These are phyloP conservation scores for Drosophila glabriapex DNA, from an alignment of 2,888 invertebrate genomes.

Conservation along the genomic window DNA sequence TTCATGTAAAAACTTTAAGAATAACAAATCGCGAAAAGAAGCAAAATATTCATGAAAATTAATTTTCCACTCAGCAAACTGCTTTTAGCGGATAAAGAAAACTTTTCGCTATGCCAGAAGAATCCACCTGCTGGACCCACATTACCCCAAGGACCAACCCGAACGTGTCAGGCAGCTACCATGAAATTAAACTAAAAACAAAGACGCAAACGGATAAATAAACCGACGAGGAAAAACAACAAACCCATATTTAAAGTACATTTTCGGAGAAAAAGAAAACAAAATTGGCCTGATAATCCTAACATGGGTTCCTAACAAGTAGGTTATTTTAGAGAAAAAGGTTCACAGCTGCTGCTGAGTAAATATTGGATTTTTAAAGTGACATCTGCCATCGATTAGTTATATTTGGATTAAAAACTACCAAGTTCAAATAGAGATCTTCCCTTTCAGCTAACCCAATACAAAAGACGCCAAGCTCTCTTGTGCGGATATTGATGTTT, in stretches of 20 bases:
- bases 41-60: conserved; percentile 41
- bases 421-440: not conserved
- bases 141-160: conserved; percentile 10
- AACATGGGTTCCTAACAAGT: conserved; percentile 23
- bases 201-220: conserved; percentile 50
- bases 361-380: conserved; percentile 27
- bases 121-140: conserved; percentile 26
- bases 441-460: not conserved
- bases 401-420: not conserved
- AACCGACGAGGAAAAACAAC: conserved; percentile 43
- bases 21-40: not conserved
- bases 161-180: conserved; percentile 50
- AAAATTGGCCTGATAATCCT: conserved; percentile 28
- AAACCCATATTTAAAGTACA: conserved; percentile 34
- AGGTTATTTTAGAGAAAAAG: conserved; percentile 4
- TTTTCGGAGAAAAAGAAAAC: conserved; percentile 10
- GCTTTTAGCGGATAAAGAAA: conserved; percentile 48
- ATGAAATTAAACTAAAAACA: conserved; percentile 65
- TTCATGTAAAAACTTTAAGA: not conserved
- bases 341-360: conserved; percentile 4
- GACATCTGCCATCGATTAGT: conserved; percentile 15
- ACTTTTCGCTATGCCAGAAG: conserved; percentile 38
- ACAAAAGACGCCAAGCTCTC: not conserved
- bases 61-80: conserved; percentile 54
- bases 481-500: conserved; percentile 63